Base-by-base conservation (phyloP, 2,888 invertebrate genomes). In the Oxycera nigricornis region DNA sequence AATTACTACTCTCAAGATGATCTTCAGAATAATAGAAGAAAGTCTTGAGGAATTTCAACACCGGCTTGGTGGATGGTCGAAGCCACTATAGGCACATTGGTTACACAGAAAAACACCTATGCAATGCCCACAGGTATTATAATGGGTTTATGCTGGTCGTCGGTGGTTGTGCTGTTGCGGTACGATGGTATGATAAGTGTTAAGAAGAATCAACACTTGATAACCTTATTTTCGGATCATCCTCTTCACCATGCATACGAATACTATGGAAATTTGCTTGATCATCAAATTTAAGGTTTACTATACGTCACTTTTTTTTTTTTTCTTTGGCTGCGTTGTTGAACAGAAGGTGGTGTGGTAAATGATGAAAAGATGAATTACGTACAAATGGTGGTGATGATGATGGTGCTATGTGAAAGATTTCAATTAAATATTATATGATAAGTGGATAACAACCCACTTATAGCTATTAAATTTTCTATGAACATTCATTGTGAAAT, bases 121-220 rank as follows among this genome's bases (percentile, higher is more conserved):
- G 41, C 35, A 26, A 22, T 28, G 24, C 65, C 26, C 41, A 4
- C 24, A 20, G 11, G 55, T n/a, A n/a, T 39, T 65, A 24, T 24
- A 65, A 39, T 39, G 55, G n/a, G 65, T 41, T 65, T 30, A 24
- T 65, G 39, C 26, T 39, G 65, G 31, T 22, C 26, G 3, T 65
- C 24, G 9, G 7, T 41, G 31, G 11, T 31, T 17, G 9, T 28
- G 57, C 31, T n/a, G 61, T 26, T 4, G 31, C 20, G 61, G 20
- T 31, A 61, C 65, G n/a, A 26, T 39, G 65, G 24, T 39, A 65
- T 65, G 65, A 65, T 65, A 65, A 65, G 65, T 65, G 65, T 22
- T 65, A 70, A 55, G 35, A 70, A 70, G 70, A 70, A 70, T 55
- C 70, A 70, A 70, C 52, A 70, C 70, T 70, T 70, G 70, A 70